Evolutionary conservation across 2,797 vertebrate genomes (phyloP).

Genomic region (Cercopithecus mitis): DNA sequence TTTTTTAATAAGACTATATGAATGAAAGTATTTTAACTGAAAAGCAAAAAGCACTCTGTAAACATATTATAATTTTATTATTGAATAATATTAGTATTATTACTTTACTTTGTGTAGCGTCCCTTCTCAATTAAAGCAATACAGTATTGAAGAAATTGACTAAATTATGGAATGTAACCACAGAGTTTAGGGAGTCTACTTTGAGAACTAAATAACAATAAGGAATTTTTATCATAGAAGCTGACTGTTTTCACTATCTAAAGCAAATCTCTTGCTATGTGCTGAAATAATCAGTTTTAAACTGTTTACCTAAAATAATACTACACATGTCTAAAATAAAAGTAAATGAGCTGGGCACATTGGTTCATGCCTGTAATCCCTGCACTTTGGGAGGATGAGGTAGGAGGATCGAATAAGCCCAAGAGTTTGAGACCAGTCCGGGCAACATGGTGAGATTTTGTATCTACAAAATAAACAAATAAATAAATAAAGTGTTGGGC

Average conservation of each 20-base stretch:
- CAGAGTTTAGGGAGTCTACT: not conserved
- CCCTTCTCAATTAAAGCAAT: not conserved
- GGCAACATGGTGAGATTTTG: not conserved
- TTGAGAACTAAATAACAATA: not conserved
- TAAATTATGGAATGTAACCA: not conserved
- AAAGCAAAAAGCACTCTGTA: not conserved
- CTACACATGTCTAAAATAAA: not conserved
- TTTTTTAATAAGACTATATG: not conserved
- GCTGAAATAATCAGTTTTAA: slow-evolving; percentile 33
- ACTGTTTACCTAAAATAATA: slow-evolving; percentile 19
- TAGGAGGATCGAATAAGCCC: not conserved
- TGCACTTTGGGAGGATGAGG: not conserved
- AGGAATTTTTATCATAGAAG: not conserved
- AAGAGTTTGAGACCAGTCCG: not conserved
- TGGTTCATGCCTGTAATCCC: not conserved
- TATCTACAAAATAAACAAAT: not conserved
- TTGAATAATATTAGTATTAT: not conserved
- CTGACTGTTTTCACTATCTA: not conserved
- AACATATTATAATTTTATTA: not conserved
- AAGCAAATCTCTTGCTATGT: not conserved
- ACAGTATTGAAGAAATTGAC: not conserved
- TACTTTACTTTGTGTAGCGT: not conserved
- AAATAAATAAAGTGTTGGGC: not conserved
- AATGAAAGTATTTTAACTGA: slow-evolving; percentile 28
- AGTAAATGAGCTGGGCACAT: not conserved